Evolutionary conservation across 2,113 vertebrate species (phyloP).

Genomic region (Pampusana beccarii): DNA sequence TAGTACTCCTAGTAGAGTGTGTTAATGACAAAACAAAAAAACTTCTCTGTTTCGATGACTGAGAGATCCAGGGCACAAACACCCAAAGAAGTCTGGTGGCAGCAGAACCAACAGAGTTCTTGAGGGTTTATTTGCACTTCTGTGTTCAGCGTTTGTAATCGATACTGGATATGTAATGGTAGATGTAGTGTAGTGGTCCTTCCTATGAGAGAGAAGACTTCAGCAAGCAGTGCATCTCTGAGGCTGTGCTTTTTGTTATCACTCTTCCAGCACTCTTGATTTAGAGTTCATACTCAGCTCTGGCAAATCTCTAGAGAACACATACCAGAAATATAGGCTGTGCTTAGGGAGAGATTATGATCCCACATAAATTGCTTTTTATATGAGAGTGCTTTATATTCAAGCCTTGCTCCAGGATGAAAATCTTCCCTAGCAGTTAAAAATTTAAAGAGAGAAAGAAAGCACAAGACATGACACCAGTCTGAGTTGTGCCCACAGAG

Average conservation of each 20-base stretch:
- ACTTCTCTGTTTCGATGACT: neutral
- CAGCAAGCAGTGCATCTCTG: neutral
- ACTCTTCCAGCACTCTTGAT: neutral
- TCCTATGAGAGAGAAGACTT: neutral
- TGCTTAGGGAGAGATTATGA: conserved; percentile 1
- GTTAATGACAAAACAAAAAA: neutral
- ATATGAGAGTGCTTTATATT: conserved; percentile 4
- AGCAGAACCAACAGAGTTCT: neutral
- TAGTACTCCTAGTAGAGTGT: neutral
- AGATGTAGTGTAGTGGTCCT: neutral
- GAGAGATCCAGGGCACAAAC: neutral
- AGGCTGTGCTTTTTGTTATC: neutral
- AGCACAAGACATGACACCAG: neutral
- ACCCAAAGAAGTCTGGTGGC: neutral
- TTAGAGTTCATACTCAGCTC: neutral
- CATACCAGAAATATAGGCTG: conserved; percentile 22
- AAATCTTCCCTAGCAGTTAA: neutral
- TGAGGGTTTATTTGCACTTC: neutral
- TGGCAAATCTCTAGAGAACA: neutral
- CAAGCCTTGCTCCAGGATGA: neutral
- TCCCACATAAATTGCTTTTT: conserved; percentile 7
- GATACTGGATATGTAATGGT: neutral
- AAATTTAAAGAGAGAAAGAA: neutral
- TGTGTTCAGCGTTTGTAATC: neutral
- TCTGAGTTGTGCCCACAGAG: neutral